These are phyloP conservation scores for Aurelia sp. DNA, from an alignment of 30 jellyfish, hydroid and myxozoan species.

Conservation along the genomic window DNA sequence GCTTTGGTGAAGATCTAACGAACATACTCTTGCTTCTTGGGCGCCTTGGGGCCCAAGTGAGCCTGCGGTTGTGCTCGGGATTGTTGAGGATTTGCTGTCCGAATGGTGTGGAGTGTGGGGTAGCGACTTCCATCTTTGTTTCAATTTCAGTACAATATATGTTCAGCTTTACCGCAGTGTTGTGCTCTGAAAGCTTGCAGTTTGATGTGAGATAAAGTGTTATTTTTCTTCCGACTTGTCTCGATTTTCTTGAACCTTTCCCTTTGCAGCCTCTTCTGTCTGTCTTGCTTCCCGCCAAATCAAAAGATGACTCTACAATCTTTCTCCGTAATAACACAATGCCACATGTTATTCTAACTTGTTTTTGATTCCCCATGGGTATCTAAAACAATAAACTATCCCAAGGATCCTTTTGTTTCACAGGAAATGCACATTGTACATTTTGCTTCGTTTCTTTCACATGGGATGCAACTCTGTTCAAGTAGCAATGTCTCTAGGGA, in stretches of 20 bases:
- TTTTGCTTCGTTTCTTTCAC: neutral
- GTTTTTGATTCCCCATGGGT: conserved; percentile 4
- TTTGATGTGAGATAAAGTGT: too few species aligned
- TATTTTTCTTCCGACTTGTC: too few species aligned
- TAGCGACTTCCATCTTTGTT: neutral
- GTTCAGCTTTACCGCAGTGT: too few species aligned
- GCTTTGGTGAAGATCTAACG: conserved; percentile 3
- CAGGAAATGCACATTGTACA: conserved; percentile 4
- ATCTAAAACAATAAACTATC: neutral
- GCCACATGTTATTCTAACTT: neutral
- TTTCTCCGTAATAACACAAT: neutral
- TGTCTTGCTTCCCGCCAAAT: neutral
- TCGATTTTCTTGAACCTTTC: neutral
- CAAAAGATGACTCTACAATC: neutral
- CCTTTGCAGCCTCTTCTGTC: neutral
- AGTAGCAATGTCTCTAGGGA: too few species aligned
- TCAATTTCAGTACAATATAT: too few species aligned
- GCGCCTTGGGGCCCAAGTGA: conserved; percentile 70
- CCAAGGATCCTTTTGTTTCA: neutral
- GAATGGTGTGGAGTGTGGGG: conserved; percentile 1
- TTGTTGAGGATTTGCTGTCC: conserved; percentile 13
- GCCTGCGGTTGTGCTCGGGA: conserved; percentile 2
- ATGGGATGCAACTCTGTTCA: conserved; percentile 11
- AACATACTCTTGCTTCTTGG: conserved; percentile 49
- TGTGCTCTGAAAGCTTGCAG: too few species aligned